Conservation (phyloP, 2,113 vertebrate species). For the Aphyosemion australe region DNA sequence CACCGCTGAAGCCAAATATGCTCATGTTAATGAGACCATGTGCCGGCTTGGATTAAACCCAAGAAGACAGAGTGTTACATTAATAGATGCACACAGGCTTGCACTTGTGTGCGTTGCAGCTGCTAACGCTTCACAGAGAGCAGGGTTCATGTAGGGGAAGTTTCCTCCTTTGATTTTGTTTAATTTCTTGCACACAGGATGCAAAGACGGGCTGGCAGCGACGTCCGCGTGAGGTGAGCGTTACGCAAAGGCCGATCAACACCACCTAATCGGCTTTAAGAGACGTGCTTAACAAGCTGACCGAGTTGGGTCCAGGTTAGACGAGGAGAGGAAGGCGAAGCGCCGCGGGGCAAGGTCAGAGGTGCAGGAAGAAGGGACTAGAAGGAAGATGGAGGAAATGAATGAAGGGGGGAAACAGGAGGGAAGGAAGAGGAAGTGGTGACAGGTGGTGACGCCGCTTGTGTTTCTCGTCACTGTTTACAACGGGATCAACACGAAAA, state of each 20-base stretch:
- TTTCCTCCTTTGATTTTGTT: conserved; percentile 37
- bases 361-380: conserved; percentile 3
- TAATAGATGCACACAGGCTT: conserved; percentile 8
- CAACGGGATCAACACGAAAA: conserved; percentile 64
- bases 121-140: conserved; percentile 20
- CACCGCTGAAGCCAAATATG: conserved; percentile 23
- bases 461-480: conserved; percentile 70
- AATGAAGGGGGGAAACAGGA: conserved; percentile 33
- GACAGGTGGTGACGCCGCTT: conserved; percentile 69
- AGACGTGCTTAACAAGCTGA: conserved; percentile 75
- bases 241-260: conserved; percentile 74
- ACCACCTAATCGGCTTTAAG: conserved; percentile 76
- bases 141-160: conserved; percentile 44
- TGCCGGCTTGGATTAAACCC: conserved; percentile 25
- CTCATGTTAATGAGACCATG: conserved; percentile 21
- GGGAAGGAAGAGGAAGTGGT: conserved; percentile 54
- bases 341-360: background rate
- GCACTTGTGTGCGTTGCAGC: conserved; percentile 4
- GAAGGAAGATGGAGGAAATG: conserved; percentile 29
- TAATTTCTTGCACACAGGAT: conserved; percentile 27
- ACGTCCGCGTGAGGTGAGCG: conserved; percentile 63
- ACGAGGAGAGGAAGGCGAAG: conserved; percentile 8
- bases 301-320: conserved; percentile 37
- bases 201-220: conserved; percentile 42
- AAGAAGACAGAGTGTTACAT: conserved; percentile 19